These are phyloP conservation scores for Prolemur simus DNA, from an alignment of 2,113 vertebrate species.

Conservation along the genomic window DNA sequence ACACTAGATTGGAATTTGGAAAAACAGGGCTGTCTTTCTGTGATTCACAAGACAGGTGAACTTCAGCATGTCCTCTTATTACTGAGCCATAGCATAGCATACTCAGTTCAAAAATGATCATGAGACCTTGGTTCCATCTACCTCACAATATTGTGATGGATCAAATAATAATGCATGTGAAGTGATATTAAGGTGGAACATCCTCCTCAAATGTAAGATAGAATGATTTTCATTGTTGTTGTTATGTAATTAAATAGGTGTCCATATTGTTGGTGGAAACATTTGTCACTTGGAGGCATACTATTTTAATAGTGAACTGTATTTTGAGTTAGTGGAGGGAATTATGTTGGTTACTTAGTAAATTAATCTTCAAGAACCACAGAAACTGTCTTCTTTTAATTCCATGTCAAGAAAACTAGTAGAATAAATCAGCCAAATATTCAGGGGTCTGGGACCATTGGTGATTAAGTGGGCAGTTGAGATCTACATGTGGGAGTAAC, in stretches of 20 bases:
- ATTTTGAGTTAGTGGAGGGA: background rate
- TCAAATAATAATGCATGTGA: background rate
- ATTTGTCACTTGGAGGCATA: background rate
- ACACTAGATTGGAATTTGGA: background rate
- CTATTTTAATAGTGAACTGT: slow-evolving; percentile 6
- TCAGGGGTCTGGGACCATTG: background rate
- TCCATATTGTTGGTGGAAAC: background rate
- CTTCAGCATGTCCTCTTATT: background rate
- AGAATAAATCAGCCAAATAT: background rate
- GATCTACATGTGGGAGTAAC: background rate
- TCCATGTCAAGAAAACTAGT: background rate
- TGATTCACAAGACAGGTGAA: background rate
- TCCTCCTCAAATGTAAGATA: background rate
- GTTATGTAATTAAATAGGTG: background rate
- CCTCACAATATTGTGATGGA: background rate
- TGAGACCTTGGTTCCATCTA: background rate
- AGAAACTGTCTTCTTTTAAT: background rate
- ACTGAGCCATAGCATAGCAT: background rate
- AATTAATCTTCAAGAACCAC: background rate
- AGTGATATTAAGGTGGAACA: background rate
- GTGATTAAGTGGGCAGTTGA: background rate
- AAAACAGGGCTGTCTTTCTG: background rate
- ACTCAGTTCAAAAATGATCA: background rate
- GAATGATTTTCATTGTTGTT: background rate
- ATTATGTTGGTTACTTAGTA: background rate